phyloP scores from a whole-genome alignment of 2,888 invertebrate genomes.

The Lasioglossum figueresi region DNA sequence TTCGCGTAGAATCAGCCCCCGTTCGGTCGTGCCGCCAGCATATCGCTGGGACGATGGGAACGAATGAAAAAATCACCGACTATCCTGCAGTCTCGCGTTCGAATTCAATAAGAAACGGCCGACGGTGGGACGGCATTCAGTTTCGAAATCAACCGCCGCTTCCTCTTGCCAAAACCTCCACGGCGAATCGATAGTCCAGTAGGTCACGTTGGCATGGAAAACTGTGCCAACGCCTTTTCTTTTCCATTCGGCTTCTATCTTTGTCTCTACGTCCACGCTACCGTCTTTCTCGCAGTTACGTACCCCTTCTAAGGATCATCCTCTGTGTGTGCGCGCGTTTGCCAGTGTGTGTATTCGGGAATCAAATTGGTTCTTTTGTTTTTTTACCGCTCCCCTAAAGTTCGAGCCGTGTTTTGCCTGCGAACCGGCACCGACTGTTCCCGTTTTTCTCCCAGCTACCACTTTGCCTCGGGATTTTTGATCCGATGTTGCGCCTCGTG shows the following conservation, averaged over 20 bases:
- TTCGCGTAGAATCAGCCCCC: background rate
- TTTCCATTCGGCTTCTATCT: conserved; percentile 67
- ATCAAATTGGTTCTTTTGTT: conserved; percentile 1
- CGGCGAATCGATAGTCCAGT: conserved; percentile 79
- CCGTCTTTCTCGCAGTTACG: conserved; percentile 42
- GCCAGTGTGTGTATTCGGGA: background rate
- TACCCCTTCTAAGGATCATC: conserved; percentile 10
- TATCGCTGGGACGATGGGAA: conserved; percentile 35
- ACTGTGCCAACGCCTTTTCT: conserved; percentile 74
- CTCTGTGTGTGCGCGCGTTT: background rate
- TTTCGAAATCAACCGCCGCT: conserved; percentile 69
- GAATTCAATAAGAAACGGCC: conserved; percentile 58
- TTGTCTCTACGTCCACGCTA: conserved; percentile 31
- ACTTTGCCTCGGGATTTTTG: background rate
- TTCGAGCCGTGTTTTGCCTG: background rate
- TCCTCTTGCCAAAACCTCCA: conserved; percentile 74
- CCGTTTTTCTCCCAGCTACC: background rate
- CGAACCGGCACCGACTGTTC: background rate
- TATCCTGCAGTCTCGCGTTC: conserved; percentile 29
- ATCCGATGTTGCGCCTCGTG: background rate
- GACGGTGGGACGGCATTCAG: conserved; percentile 50
- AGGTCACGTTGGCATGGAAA: conserved; percentile 78
- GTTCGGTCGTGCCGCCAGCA: background rate
- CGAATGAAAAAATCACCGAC: conserved; percentile 49
- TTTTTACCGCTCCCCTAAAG: conserved; percentile 1